Evolutionary conservation across 2,797 vertebrate species (phyloP).

Genomic region (Cirrhinus mrigala): DNA sequence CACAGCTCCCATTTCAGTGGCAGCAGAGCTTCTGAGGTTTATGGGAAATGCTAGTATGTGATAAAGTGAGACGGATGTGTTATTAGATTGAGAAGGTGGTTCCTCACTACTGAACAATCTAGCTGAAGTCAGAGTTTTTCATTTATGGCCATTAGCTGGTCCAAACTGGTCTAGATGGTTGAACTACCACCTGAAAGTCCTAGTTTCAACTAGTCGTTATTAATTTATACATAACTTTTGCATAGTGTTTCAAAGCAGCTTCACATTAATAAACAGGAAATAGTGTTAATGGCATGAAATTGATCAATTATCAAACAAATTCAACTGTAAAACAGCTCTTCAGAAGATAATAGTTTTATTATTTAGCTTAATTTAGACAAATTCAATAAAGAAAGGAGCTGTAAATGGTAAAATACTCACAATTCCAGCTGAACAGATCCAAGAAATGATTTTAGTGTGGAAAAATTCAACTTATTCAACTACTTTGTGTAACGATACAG

Average conservation of each 20-base stretch:
- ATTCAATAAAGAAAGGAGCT: background rate
- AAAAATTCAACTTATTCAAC: background rate
- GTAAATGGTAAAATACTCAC: background rate
- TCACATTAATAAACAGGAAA: background rate
- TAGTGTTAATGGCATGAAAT: background rate
- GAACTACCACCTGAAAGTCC: background rate
- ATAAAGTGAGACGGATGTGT: slow-evolving; percentile 1
- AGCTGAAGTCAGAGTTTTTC: background rate
- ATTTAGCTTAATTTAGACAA: background rate
- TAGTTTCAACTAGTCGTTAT: background rate
- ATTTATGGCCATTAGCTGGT: background rate
- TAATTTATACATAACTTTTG: background rate
- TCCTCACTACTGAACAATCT: background rate
- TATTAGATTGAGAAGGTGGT: background rate
- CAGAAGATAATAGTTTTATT: background rate
- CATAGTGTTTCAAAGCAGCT: background rate
- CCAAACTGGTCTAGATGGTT: background rate
- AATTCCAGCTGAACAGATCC: background rate
- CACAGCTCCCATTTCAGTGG: background rate
- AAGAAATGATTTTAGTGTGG: background rate
- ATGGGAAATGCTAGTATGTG: slow-evolving; percentile 7
- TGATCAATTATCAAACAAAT: background rate
- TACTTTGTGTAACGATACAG: background rate
- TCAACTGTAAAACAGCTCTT: background rate
- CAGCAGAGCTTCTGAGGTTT: slow-evolving; percentile 7